These are phyloP conservation scores for Sacculina carcini DNA, from an alignment of 2,888 invertebrate genomes.

Conservation along the genomic window DNA sequence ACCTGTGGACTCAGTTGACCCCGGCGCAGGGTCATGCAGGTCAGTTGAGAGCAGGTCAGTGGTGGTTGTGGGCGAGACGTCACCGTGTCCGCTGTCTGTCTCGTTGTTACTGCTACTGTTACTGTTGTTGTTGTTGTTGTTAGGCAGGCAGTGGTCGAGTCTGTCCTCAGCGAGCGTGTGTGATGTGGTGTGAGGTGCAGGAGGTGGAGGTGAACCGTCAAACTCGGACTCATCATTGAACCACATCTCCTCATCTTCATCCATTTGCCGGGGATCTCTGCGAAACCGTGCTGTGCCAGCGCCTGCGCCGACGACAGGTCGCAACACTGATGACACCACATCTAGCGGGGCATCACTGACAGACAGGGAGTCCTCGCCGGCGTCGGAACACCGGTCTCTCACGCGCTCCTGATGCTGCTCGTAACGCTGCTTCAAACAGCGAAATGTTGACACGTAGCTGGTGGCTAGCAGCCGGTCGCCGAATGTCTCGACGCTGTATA, in stretches of 20 bases:
- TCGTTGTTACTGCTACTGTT: too few species aligned
- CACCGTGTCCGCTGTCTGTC: too few species aligned
- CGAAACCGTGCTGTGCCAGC: constrained; percentile 40
- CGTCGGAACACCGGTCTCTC: constrained; percentile 39
- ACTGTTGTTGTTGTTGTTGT: too few species aligned
- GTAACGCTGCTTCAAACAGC: constrained; percentile 60
- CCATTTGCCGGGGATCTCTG: constrained; percentile 71
- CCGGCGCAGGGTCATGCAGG: too few species aligned
- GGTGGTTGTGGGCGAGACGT: too few species aligned
- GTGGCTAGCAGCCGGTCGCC: constrained; percentile 78
- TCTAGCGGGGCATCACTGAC: constrained; percentile 7
- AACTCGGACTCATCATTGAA: constrained; percentile 90
- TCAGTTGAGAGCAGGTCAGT: too few species aligned
- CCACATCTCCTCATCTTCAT: constrained; percentile 97
- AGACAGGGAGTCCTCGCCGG: constrained; percentile 25
- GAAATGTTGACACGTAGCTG: constrained; percentile 95
- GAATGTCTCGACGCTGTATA: constrained; percentile 87
- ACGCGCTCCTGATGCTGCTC: constrained; percentile 75
- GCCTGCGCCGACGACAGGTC: constrained; percentile 18
- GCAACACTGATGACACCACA: constrained; percentile 52
- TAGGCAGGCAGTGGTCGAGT: too few species aligned
- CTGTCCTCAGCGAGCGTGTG: too few species aligned
- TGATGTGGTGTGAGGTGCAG: too few species aligned
- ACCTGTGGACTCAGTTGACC: too few species aligned
- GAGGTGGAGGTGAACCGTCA: too few species aligned